These are phyloP conservation scores for Sterrhoptilus dennistouni DNA, from an alignment of 2,113 vertebrate species.

Conservation along the genomic window DNA sequence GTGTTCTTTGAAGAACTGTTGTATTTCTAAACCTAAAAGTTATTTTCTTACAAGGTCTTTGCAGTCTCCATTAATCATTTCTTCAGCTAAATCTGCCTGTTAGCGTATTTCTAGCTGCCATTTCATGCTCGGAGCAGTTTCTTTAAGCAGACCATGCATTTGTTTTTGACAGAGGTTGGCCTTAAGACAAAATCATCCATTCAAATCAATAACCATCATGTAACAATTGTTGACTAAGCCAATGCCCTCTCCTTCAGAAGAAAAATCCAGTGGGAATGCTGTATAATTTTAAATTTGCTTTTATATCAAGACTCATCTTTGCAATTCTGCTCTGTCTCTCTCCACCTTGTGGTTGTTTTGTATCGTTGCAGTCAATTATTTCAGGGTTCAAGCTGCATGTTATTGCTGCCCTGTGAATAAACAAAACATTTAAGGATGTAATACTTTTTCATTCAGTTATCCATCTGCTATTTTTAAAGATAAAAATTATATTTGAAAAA, in stretches of 20 bases:
- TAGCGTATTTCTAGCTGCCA: constrained; percentile 26
- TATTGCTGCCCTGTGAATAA: neutral
- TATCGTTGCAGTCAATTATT: neutral
- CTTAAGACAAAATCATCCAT: constrained; percentile 59
- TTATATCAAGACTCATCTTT: neutral
- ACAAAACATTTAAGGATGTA: neutral
- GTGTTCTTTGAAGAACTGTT: neutral
- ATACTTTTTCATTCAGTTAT: neutral
- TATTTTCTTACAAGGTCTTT: constrained; percentile 41
- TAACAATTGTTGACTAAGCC: constrained; percentile 42
- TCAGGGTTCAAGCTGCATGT: neutral
- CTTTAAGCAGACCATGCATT: constrained; percentile 32
- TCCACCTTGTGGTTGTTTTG: constrained; percentile 5
- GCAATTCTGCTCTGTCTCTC: neutral
- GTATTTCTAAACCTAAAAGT: constrained; percentile 32
- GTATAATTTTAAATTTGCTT: neutral
- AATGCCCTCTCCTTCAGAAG: constrained; percentile 19
- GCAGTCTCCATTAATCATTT: constrained; percentile 55
- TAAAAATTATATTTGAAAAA: neutral
- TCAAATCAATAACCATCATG: constrained; percentile 64
- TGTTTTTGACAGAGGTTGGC: constrained; percentile 57
- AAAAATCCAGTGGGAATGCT: neutral
- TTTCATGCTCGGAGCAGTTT: neutral
- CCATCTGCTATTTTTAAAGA: neutral
- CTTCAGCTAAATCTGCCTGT: constrained; percentile 21